These are phyloP conservation scores for Danionella cerebrum DNA, from an alignment of 2,113 vertebrate genomes.

Conservation along the genomic window DNA sequence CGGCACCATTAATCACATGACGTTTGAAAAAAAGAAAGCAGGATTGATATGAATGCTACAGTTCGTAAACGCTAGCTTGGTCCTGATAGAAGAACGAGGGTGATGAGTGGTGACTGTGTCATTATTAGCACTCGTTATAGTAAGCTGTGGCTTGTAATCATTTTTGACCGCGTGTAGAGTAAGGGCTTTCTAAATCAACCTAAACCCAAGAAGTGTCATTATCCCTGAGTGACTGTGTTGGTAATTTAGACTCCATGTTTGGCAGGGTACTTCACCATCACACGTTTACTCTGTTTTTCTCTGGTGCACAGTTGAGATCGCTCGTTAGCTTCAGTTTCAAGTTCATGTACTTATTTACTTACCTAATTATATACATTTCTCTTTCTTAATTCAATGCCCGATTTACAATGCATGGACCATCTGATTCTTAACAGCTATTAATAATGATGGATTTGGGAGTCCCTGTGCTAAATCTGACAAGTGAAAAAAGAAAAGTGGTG, in stretches of 20 bases:
- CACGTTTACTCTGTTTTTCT: constrained; percentile 11
- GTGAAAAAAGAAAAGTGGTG: too few relatives aligned
- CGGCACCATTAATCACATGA: constrained; percentile 24
- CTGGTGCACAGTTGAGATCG: neutral
- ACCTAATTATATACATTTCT: too few relatives aligned
- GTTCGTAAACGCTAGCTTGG: neutral
- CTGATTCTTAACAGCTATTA: too few relatives aligned
- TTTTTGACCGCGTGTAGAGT: constrained; percentile 6
- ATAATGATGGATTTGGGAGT: too few relatives aligned
- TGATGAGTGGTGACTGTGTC: constrained; percentile 2
- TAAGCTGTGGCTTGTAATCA: constrained; percentile 11
- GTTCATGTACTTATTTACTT: too few relatives aligned
- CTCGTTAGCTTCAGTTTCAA: neutral
- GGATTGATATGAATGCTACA: constrained; percentile 5
- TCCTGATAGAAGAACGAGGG: neutral
- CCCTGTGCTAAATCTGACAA: too few relatives aligned
- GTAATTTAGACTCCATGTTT: constrained; percentile 10
- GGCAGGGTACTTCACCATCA: constrained; percentile 11
- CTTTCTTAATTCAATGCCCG: too few relatives aligned
- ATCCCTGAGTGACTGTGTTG: constrained; percentile 17
- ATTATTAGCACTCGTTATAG: constrained; percentile 22
- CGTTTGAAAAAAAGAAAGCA: constrained; percentile 18
- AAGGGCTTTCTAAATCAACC: constrained; percentile 22
- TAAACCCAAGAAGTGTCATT: constrained; percentile 3
- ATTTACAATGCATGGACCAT: too few relatives aligned